A percentile compares a stretch with the other conserved stretches of the same genome.
These are phyloP conservation scores for Carcina quercana DNA, from an alignment of 2,888 invertebrate genomes.

Conservation along the genomic window DNA sequence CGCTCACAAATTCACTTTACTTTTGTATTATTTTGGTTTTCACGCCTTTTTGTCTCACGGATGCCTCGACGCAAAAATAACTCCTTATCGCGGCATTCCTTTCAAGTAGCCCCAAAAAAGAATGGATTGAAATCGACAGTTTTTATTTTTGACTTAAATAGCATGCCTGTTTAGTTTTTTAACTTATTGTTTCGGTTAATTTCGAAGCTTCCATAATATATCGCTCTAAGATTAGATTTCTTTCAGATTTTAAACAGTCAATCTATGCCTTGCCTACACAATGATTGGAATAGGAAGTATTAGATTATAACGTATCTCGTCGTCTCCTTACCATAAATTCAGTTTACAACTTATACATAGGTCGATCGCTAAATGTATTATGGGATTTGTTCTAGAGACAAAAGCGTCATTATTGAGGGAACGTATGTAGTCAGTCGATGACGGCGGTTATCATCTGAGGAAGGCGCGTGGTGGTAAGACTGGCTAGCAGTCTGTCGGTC, in stretches of 20 bases:
- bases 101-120: slow-evolving; percentile 66
- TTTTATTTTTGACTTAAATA: slow-evolving; percentile 59
- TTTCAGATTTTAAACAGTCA: too few relatives aligned
- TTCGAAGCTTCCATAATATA: too few relatives aligned
- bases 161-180: slow-evolving; percentile 46
- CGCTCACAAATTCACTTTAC: slow-evolving; percentile 72
- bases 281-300: too few relatives aligned
- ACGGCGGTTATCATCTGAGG: too few relatives aligned
- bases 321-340: too few relatives aligned
- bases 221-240: too few relatives aligned
- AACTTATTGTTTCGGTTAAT: slow-evolving; percentile 41
- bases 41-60: slow-evolving; percentile 70
- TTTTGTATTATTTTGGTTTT: slow-evolving; percentile 73
- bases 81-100: slow-evolving; percentile 71
- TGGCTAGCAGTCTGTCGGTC: too few relatives aligned
- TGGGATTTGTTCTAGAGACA: slow-evolving; percentile 39
- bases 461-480: slow-evolving; percentile 35
- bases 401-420: slow-evolving; percentile 39
- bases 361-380: too few relatives aligned
- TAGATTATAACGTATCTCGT: too few relatives aligned
- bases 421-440: too few relatives aligned
- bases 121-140: slow-evolving; percentile 45
- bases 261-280: too few relatives aligned
- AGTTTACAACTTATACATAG: too few relatives aligned
- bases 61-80: slow-evolving; percentile 71